phyloP scores from a whole-genome alignment of 2,797 vertebrate genomes.

The Neopelma chrysocephalum region DNA sequence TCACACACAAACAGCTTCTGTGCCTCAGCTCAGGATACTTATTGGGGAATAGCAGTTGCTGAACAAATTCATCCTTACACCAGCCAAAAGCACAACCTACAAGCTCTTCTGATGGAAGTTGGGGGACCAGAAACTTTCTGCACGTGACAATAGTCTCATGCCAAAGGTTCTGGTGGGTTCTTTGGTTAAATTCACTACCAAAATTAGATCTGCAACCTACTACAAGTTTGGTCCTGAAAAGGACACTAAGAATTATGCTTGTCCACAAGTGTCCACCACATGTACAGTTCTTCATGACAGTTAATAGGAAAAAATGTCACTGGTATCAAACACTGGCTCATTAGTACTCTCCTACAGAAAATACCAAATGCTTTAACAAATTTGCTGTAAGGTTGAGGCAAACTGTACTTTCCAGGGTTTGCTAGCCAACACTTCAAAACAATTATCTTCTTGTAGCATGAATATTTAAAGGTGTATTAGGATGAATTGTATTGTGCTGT shows the following conservation, averaged over 20 bases:
- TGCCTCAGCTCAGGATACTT: not conserved
- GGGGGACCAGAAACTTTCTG: not conserved
- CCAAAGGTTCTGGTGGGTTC: conserved; percentile 15
- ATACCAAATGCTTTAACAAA: not conserved
- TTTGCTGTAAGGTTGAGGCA: not conserved
- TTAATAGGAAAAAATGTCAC: not conserved
- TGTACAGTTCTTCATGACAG: not conserved
- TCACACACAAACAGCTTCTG: not conserved
- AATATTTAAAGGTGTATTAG: not conserved
- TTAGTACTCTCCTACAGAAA: not conserved
- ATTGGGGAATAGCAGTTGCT: not conserved
- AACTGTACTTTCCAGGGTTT: not conserved
- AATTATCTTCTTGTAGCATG: not conserved
- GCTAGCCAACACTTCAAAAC: not conserved
- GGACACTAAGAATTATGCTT: conserved; percentile 83
- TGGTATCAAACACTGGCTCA: not conserved
- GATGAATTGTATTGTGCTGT: not conserved
- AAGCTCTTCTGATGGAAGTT: not conserved
- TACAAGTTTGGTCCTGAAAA: conserved; percentile 84
- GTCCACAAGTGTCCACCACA: conserved; percentile 75
- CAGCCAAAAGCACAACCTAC: not conserved
- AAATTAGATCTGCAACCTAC: conserved; percentile 82
- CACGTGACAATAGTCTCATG: conserved; percentile 79
- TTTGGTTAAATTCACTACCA: not conserved
- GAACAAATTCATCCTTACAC: not conserved